These are phyloP conservation scores for Plemyria rubiginata DNA, from an alignment of 2,888 invertebrate genomes.

Conservation along the genomic window DNA sequence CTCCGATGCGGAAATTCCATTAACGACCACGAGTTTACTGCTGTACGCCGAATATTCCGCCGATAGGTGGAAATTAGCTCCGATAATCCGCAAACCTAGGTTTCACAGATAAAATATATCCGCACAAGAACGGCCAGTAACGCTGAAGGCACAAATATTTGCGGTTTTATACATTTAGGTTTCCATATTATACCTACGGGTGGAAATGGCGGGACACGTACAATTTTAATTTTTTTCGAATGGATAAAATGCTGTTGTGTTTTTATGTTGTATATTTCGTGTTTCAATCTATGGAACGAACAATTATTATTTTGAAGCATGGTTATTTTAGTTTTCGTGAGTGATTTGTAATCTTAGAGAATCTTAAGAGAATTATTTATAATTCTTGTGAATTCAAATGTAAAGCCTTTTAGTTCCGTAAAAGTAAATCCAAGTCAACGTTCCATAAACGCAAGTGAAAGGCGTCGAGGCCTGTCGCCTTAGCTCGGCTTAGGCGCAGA, in stretches of 20 bases:
- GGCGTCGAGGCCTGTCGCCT: slow-evolving; percentile 43
- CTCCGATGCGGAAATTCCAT: slow-evolving; percentile 75
- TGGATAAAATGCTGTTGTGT: too few relatives aligned
- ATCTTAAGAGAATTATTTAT: neutral
- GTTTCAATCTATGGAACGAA: too few relatives aligned
- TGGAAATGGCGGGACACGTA: too few relatives aligned
- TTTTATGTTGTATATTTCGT: too few relatives aligned
- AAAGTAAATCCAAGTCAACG: slow-evolving; percentile 42
- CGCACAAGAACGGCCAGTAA: neutral
- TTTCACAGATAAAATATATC: neutral
- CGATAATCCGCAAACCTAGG: slow-evolving; percentile 15
- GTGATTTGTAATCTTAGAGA: too few relatives aligned
- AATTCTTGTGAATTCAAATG: neutral
- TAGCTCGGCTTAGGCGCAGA: slow-evolving; percentile 26
- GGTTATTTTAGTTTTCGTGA: too few relatives aligned
- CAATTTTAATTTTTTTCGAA: too few relatives aligned
- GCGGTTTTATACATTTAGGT: too few relatives aligned
- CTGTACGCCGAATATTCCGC: slow-evolving; percentile 42
- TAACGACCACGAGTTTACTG: slow-evolving; percentile 69
- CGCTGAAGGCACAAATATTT: too few relatives aligned
- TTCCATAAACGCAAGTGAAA: slow-evolving; percentile 51
- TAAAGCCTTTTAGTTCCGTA: slow-evolving; percentile 31
- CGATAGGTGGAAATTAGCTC: slow-evolving; percentile 36
- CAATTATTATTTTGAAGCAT: too few relatives aligned
- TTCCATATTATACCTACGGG: too few relatives aligned